phyloP scores from a whole-genome alignment of 2,797 vertebrate species.

The Semaprochilodus insignis region DNA sequence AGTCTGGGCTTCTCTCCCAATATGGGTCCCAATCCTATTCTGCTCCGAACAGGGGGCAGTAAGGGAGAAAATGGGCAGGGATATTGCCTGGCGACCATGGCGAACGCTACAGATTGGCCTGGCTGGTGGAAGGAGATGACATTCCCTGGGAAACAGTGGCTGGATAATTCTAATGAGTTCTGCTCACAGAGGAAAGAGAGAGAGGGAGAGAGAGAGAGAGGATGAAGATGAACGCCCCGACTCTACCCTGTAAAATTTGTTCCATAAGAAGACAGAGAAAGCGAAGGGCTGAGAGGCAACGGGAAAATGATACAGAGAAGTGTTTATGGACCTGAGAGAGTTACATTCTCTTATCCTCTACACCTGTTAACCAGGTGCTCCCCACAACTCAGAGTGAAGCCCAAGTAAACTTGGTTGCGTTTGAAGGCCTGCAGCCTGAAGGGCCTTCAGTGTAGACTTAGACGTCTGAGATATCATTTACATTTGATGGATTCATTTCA shows the following conservation, averaged over 20 bases:
- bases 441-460: not conserved
- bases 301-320: constrained; percentile 15
- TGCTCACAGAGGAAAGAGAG: constrained; percentile 69
- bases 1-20: constrained; percentile 49
- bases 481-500: not conserved
- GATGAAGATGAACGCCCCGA: constrained; percentile 48
- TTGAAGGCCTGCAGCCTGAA: not conserved
- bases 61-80: constrained; percentile 72
- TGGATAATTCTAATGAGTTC: constrained; percentile 89
- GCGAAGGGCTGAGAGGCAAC: constrained; percentile 76
- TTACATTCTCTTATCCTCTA: constrained; percentile 16
- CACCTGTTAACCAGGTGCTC: constrained; percentile 17
- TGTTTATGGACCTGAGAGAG: not conserved
- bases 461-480: not conserved
- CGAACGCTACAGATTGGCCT: constrained; percentile 78
- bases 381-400: not conserved
- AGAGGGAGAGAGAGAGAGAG: constrained; percentile 23
- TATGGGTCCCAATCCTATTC: constrained; percentile 71
- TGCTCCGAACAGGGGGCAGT: constrained; percentile 66
- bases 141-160: constrained; percentile 83
- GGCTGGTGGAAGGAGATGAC: constrained; percentile 75
- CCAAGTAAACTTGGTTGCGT: not conserved
- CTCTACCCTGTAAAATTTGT: constrained; percentile 46
- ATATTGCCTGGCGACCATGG: constrained; percentile 74
- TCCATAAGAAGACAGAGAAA: constrained; percentile 73